Evolutionary conservation across 2,797 vertebrate genomes (phyloP), one percentile per base, ranked within the genome.

Genomic region (Moxostoma hubbsi): DNA sequence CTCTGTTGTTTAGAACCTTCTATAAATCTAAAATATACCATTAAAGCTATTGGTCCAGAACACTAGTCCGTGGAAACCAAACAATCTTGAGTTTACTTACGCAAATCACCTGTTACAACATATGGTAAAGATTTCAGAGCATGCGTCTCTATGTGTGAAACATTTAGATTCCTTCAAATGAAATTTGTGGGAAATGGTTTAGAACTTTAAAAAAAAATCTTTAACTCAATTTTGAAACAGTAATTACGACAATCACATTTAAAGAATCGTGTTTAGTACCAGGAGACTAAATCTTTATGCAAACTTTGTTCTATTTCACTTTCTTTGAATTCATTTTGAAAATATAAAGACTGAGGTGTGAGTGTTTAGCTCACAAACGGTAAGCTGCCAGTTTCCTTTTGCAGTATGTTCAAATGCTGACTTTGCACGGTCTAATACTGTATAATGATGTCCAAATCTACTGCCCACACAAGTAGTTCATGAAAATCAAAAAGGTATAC

Each of bases 101-200:
- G 75, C 58, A 77, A 70, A 77, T 71, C 68, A 79, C 68, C 51
- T 72, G 68, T 55, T 72, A 50, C 36, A 16, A 79, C 77, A 79
- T 64, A 50, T 79, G 77, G 61, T 47, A 49, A 72, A 79, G 50
- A 55, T 59, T 45, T 79, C 59, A 79, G 50, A 72, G 53, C 43
- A 71, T 8, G 59, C 36, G 11, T 45, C 24, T 62, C 57, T 49
- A 70, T 3, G 15, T 62, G 24, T 46, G 58, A 13, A 77, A 68
- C 65, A 45, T 77, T 16, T 77, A n/a, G 53, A 61, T 45, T 15
- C 67, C n/a, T 18, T 77, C 6, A 68, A 59, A 18, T 49, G 55
- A 77, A 78, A 78, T 71, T 49, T 79, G 51, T 72, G 68, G 13
- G 50, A 51, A 73, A 49, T 15, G 13, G n/a, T 6, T 49, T 24